phyloP scores from a whole-genome alignment of 2,797 vertebrate genomes.

The Diplodus puntazzo region DNA sequence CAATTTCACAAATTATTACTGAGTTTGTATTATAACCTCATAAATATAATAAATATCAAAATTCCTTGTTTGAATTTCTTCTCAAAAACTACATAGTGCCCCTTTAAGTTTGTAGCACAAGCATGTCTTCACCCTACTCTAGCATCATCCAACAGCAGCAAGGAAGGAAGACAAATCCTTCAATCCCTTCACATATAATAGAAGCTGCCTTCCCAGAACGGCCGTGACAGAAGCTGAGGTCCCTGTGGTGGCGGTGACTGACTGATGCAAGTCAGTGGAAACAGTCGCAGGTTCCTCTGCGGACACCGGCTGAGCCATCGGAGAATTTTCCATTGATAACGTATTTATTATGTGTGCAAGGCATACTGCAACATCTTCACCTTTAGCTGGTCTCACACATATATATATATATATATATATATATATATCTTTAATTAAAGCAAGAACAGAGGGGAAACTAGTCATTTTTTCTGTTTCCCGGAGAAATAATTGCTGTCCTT shows the following conservation, averaged over 20 bases:
- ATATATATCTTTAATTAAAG: conserved; percentile 57
- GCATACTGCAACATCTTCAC: conserved; percentile 36
- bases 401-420: conserved; percentile 17
- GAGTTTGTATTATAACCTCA: too few species aligned
- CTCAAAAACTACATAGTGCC: too few species aligned
- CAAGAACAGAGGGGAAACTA: conserved; percentile 29
- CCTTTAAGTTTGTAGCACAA: neutral
- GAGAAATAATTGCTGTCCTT: conserved; percentile 79
- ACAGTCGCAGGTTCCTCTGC: conserved; percentile 42
- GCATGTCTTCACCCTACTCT: neutral
- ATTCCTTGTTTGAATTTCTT: too few species aligned
- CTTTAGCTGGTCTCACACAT: conserved; percentile 27
- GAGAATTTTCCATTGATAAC: conserved; percentile 38
- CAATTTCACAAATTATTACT: too few species aligned
- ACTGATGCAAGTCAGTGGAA: conserved; percentile 64
- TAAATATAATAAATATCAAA: too few species aligned
- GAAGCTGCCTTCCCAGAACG: conserved; percentile 18
- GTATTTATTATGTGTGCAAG: conserved; percentile 39
- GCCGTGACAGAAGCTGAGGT: conserved; percentile 36
- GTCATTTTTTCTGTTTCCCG: conserved; percentile 40
- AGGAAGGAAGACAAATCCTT: conserved; percentile 1
- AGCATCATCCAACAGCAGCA: neutral
- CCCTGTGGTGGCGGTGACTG: conserved; percentile 30
- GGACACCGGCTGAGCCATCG: conserved; percentile 15
- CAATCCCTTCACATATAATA: neutral